Percentiles rank a stretch among this genome's conserved stretches.
phyloP scores from a whole-genome alignment of 2,113 vertebrate species.

The Formicarius rufipectus region DNA sequence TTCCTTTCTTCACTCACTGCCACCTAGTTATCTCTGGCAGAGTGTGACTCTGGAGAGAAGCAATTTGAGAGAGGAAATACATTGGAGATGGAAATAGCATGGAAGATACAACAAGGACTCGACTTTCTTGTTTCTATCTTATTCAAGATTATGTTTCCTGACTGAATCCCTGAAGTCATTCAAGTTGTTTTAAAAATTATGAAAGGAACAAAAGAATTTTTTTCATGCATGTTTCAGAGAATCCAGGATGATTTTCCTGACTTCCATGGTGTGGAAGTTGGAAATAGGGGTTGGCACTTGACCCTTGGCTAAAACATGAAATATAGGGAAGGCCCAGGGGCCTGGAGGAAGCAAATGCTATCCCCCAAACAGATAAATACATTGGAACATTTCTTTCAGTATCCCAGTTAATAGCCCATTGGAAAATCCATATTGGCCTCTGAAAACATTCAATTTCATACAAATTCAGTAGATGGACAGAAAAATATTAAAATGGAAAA shows the following conservation, averaged over 20 bases:
- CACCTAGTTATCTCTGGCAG: constrained; percentile 66
- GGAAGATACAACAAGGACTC: constrained; percentile 34
- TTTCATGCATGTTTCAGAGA: neutral
- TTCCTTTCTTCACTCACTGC: constrained; percentile 62
- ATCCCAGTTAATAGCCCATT: neutral
- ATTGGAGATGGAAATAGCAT: constrained; percentile 52
- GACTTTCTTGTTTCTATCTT: constrained; percentile 43
- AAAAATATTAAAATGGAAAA: neutral
- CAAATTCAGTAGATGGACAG: neutral
- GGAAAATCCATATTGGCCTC: neutral
- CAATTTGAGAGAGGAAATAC: constrained; percentile 61
- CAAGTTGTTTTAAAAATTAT: neutral
- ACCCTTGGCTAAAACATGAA: neutral
- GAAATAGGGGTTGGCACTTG: neutral
- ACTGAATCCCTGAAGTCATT: neutral
- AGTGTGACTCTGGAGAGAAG: constrained; percentile 54
- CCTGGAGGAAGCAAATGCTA: neutral
- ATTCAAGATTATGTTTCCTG: constrained; percentile 22
- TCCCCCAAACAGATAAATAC: neutral
- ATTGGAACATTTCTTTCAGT: neutral
- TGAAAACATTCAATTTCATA: neutral
- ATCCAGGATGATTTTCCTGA: neutral
- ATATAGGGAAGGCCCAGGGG: neutral
- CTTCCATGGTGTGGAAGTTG: neutral
- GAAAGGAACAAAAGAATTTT: neutral